A percentile compares a stretch with the other conserved stretches of the same genome.
Evolutionary conservation across 2,888 invertebrate genomes (phyloP).

Genomic region (Drosophila subquinaria): DNA sequence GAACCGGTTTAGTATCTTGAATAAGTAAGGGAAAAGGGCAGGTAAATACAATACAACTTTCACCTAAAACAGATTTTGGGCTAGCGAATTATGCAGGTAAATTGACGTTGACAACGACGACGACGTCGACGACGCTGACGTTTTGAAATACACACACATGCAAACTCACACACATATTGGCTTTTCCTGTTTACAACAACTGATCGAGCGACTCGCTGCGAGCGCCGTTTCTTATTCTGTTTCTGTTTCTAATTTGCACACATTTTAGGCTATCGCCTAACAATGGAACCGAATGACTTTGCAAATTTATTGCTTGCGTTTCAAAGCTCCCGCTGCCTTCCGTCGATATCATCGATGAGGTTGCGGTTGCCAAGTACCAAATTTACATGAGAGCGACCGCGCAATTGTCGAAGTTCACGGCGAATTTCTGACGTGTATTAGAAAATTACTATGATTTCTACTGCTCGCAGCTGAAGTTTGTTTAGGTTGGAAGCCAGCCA

Average conservation of each 20-base stretch:
- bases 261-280: conserved; percentile 38
- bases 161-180: conserved; percentile 5
- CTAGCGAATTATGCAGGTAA: conserved; percentile 46
- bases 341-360: conserved; percentile 8
- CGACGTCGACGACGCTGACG: conserved; percentile 31
- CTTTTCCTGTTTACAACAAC: conserved; percentile 46
- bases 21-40: conserved; percentile 44
- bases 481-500: conserved; percentile 50
- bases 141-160: conserved; percentile 13
- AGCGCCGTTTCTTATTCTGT: conserved; percentile 16
- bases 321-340: conserved; percentile 33
- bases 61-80: conserved; percentile 52
- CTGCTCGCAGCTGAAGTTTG: conserved; percentile 14
- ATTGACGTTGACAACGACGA: conserved; percentile 37
- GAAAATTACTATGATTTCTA: conserved; percentile 23
- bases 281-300: conserved; percentile 59
- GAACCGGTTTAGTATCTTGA: conserved; percentile 50
- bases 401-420: conserved; percentile 63
- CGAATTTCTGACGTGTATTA: conserved; percentile 52
- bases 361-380: conserved; percentile 33
- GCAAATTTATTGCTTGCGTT: conserved; percentile 55
- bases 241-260: conserved; percentile 63
- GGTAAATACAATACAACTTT: conserved; percentile 56
- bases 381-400: conserved; percentile 54
- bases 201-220: conserved; percentile 23